Evolutionary conservation across 2,113 vertebrate genomes (phyloP).

Genomic region (Nesoenas mayeri): DNA sequence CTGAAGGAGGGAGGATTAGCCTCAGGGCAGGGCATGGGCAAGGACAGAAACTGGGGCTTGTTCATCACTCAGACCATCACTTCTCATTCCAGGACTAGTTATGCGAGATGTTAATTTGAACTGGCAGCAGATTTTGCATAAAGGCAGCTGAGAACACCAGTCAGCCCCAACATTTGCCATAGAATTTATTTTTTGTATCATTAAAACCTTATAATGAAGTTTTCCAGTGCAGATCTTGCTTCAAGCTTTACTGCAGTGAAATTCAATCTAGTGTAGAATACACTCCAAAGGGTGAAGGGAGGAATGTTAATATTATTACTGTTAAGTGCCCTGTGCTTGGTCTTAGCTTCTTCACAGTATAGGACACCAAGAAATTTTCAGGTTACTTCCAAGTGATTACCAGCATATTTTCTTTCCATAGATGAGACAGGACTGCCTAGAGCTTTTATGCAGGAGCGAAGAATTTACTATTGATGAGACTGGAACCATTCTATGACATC

Average conservation of each 20-base stretch:
- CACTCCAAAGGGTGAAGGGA: neutral
- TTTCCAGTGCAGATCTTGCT: neutral
- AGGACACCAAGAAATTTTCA: neutral
- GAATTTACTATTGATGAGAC: neutral
- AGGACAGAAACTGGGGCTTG: neutral
- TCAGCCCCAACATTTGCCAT: neutral
- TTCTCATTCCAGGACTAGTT: constrained; percentile 1
- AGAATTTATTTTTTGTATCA: neutral
- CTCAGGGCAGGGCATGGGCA: neutral
- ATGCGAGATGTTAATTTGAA: neutral
- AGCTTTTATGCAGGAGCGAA: neutral
- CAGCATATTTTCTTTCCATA: neutral
- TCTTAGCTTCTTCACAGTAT: neutral
- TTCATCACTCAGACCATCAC: neutral
- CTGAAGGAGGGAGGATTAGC: neutral
- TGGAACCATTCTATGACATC: neutral
- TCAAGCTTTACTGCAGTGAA: neutral
- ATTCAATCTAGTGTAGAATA: neutral
- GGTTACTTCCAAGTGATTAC: neutral
- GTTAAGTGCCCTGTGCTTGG: neutral
- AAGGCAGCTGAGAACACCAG: neutral
- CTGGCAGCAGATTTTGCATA: constrained; percentile 22
- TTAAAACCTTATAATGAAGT: neutral
- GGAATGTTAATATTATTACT: neutral
- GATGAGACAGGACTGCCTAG: neutral